Base-by-base conservation (phyloP, 1,140 invertebrate species). In the Mercenaria mercenaria region DNA sequence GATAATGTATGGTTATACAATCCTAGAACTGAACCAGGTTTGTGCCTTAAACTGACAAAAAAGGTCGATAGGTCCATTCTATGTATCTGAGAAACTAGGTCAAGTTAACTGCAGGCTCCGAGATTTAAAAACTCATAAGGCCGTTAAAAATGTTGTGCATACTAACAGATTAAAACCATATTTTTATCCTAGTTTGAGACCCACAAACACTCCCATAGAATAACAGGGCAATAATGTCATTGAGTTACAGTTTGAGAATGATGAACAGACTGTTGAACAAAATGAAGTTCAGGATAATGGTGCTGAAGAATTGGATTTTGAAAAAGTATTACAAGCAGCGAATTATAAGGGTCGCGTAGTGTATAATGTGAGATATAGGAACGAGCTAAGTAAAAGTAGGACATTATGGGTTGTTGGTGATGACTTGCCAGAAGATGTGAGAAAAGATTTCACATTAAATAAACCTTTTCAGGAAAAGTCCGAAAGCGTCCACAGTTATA, bases 1-100 rank as follows among this genome's bases (percentile, higher is more conserved):
- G 79, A 82, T 34, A 61, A 61, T 61, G 79, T 91, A n/a, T 91
- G 69, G 67, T 43, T 91, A 20, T 43, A 82, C 26, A n/a, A n/a
- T n/a, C n/a, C n/a, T n/a, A n/a, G n/a, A n/a, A n/a, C n/a, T n/a
- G n/a, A n/a, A n/a, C n/a, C 59, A 20, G 85, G 86, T 4, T 29
- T 84, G 41, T 77, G 80, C 1, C 80, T 52, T 10, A 88, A 91
- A 80, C 81, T 88, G 18, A 41, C 47, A 15, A 69, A 80, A 0
- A 56, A 56, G n/a, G 20, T 56, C 15, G 52, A 56, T 56, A 56
- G 52, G 52, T 20, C 52, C 52, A 56, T 56, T 56, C 20, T 56
- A 56, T 23, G n/a, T 56, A 20, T 39, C n/a, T 10, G 77, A 80
- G 32, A 80, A 80, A 37, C 8, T 80, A 80, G 77, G 77, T 13